These are phyloP conservation scores for Lonchura striata DNA, from an alignment of 2,113 vertebrate species.

Conservation along the genomic window DNA sequence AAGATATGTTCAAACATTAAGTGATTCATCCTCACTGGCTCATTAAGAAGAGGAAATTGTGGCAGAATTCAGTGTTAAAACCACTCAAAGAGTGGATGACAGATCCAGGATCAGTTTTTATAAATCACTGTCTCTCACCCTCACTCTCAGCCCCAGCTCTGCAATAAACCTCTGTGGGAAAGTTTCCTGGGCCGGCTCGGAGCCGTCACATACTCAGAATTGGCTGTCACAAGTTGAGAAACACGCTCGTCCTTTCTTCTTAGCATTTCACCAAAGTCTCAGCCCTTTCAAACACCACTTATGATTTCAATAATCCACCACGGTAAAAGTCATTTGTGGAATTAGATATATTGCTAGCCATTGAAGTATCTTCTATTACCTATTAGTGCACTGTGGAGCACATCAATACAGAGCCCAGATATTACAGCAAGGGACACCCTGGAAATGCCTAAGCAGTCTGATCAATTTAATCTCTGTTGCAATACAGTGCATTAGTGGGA, in stretches of 20 bases:
- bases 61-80: conserved; percentile 55
- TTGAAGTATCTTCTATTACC: conserved; percentile 43
- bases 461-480: conserved; percentile 69
- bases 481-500: conserved; percentile 52
- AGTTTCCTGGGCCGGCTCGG: conserved; percentile 6
- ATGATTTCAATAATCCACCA: not conserved
- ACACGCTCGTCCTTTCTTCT: not conserved
- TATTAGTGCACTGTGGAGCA: conserved; percentile 10
- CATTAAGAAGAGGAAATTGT: conserved; percentile 57
- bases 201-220: not conserved
- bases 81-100: conserved; percentile 43
- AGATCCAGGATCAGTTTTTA: conserved; percentile 51
- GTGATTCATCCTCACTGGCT: conserved; percentile 48
- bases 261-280: not conserved
- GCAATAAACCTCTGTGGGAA: conserved; percentile 13
- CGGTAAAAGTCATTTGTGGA: not conserved
- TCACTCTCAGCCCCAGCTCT: conserved; percentile 15
- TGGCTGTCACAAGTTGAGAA: not conserved
- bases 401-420: conserved; percentile 49
- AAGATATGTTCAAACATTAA: conserved; percentile 52
- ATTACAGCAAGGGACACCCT: conserved; percentile 48
- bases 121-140: conserved; percentile 42
- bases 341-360: conserved; percentile 18
- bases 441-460: conserved; percentile 57
- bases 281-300: not conserved